A percentile compares a stretch with the other conserved stretches of the same genome.
Evolutionary conservation across 2,888 invertebrate species (phyloP).

Genomic region (Dynastes hyllus): DNA sequence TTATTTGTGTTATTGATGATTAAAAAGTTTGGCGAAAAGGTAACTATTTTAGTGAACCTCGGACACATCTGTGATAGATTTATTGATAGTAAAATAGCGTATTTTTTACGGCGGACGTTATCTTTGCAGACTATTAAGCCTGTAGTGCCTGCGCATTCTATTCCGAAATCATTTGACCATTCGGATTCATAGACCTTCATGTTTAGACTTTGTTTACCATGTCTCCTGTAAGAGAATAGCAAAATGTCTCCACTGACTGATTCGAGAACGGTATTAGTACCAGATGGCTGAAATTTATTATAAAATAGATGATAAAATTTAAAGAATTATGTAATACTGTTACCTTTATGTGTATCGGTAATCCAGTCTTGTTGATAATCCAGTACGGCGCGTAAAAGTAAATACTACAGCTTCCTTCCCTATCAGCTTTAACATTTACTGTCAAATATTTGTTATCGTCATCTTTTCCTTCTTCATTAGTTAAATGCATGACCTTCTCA

Average conservation of each 20-base stretch:
- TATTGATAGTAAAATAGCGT: constrained; percentile 81
- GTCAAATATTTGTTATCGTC: constrained; percentile 80
- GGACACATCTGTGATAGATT: constrained; percentile 82
- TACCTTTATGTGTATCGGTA: constrained; percentile 87
- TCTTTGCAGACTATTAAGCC: constrained; percentile 84
- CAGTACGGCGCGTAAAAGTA: constrained; percentile 88
- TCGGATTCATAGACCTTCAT: constrained; percentile 77
- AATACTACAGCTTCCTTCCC: constrained; percentile 78
- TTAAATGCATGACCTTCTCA: constrained; percentile 69
- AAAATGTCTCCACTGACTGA: constrained; percentile 78
- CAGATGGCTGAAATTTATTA: constrained; percentile 74
- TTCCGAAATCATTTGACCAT: constrained; percentile 78
- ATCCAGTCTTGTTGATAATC: constrained; percentile 91
- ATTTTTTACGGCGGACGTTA: constrained; percentile 81
- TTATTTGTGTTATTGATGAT: constrained; percentile 82
- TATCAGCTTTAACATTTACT: constrained; percentile 79
- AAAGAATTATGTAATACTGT: background rate
- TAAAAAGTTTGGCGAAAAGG: constrained; percentile 85
- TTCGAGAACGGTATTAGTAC: constrained; percentile 77
- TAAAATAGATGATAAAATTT: background rate
- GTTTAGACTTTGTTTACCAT: constrained; percentile 73
- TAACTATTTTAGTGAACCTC: constrained; percentile 85
- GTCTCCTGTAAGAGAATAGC: constrained; percentile 78
- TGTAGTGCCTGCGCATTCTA: constrained; percentile 83
- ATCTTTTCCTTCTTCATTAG: constrained; percentile 79